phyloP scores from a whole-genome alignment of 2,113 vertebrate species.

The Ancistrus triradiatus region DNA sequence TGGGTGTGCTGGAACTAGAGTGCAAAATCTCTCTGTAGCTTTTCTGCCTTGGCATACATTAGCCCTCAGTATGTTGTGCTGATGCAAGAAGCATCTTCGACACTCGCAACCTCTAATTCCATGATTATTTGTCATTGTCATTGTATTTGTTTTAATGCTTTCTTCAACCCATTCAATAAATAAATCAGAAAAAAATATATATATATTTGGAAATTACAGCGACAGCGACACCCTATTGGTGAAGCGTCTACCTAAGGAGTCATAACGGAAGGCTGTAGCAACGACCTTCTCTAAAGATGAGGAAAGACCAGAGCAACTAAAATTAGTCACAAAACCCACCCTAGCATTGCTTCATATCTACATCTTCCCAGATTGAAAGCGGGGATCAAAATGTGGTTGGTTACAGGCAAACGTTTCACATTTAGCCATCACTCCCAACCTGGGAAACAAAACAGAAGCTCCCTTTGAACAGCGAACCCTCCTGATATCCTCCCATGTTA shows the following conservation, averaged over 20 bases:
- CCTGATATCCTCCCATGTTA: conserved; percentile 46
- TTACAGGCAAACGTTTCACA: conserved; percentile 6
- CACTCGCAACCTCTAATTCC: conserved; percentile 36
- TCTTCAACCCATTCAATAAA: conserved; percentile 57
- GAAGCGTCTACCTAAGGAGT: background rate
- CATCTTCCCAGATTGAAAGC: background rate
- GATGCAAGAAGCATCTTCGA: conserved; percentile 45
- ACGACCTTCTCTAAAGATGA: conserved; percentile 34
- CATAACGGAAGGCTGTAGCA: no score
- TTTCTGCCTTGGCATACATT: conserved; percentile 57
- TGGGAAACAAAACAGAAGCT: background rate
- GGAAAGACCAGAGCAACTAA: background rate
- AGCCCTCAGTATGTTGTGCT: conserved; percentile 55
- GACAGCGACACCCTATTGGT: no score
- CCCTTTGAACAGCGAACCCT: conserved; percentile 30
- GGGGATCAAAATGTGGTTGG: conserved; percentile 1
- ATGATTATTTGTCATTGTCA: conserved; percentile 57
- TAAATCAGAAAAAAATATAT: conserved; percentile 56
- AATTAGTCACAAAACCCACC: background rate
- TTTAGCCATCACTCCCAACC: background rate
- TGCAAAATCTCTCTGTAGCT: conserved; percentile 38
- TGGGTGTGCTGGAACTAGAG: conserved; percentile 58
- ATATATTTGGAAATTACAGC: no score
- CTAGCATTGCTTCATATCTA: background rate
- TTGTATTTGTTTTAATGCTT: conserved; percentile 53